These are phyloP conservation scores for Xenentodon cancila DNA, from an alignment of 2,797 vertebrate genomes.

Conservation along the genomic window DNA sequence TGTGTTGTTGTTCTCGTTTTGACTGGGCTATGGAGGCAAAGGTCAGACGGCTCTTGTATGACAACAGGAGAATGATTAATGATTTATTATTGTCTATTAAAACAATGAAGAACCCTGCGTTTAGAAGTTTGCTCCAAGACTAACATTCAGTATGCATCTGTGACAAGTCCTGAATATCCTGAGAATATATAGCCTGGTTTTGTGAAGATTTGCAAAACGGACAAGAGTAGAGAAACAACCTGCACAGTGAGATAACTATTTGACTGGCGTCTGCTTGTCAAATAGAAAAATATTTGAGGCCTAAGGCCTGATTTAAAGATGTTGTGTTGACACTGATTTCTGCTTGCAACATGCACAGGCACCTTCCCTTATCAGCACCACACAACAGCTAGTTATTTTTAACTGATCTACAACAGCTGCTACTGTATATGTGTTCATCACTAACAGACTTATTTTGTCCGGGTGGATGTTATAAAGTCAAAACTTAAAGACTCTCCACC, in stretches of 20 bases:
- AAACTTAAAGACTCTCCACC: slow-evolving; percentile 10
- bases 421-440: too few species aligned
- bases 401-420: too few species aligned
- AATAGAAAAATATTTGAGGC: background rate
- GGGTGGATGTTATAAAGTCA: slow-evolving; percentile 5
- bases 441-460: too few species aligned
- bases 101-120: slow-evolving; percentile 19
- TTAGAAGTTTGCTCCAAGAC: slow-evolving; percentile 20
- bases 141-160: slow-evolving; percentile 17
- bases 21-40: slow-evolving; percentile 38
- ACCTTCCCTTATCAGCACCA: too few species aligned
- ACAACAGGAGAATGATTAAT: slow-evolving; percentile 37
- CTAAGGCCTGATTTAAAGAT: too few species aligned
- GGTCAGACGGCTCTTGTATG: slow-evolving; percentile 37
- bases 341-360: background rate
- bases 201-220: background rate
- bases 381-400: too few species aligned
- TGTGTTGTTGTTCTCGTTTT: slow-evolving; percentile 69
- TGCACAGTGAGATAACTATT: background rate
- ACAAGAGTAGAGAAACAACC: background rate
- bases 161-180: slow-evolving; percentile 16
- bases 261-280: slow-evolving; percentile 2
- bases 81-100: slow-evolving; percentile 43
- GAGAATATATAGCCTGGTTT: slow-evolving; percentile 1
- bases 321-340: too few species aligned